Evolutionary conservation across 2,797 vertebrate species (phyloP).

Genomic region (Luscinia luscinia): DNA sequence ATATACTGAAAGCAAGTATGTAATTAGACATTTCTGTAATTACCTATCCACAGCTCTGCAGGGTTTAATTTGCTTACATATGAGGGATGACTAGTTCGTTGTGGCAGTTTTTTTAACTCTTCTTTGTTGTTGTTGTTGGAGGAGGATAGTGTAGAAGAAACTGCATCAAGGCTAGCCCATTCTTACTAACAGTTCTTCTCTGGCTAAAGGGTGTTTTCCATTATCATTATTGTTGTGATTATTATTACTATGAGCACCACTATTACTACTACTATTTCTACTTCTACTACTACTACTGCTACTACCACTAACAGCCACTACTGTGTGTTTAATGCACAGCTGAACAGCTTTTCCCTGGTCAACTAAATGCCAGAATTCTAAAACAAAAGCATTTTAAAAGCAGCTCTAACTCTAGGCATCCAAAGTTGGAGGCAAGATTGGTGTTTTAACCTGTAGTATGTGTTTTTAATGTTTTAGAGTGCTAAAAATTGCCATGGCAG

Average conservation of each 20-base stretch:
- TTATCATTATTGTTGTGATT: background rate
- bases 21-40: background rate
- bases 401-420: background rate
- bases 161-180: background rate
- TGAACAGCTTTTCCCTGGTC: background rate
- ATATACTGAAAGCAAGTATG: background rate
- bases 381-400: background rate
- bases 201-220: background rate
- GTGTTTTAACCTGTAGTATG: background rate
- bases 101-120: background rate
- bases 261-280: background rate
- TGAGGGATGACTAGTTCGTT: background rate
- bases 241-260: background rate
- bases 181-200: background rate
- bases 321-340: background rate
- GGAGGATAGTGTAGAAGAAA: background rate
- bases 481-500: background rate
- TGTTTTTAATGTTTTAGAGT: background rate
- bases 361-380: background rate
- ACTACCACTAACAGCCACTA: background rate
- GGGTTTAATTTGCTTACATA: background rate
- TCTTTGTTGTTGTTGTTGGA: background rate
- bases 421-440: background rate
- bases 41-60: background rate
- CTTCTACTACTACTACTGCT: background rate